Conservation (phyloP, 2,113 vertebrate genomes). For the Garra rufa region DNA sequence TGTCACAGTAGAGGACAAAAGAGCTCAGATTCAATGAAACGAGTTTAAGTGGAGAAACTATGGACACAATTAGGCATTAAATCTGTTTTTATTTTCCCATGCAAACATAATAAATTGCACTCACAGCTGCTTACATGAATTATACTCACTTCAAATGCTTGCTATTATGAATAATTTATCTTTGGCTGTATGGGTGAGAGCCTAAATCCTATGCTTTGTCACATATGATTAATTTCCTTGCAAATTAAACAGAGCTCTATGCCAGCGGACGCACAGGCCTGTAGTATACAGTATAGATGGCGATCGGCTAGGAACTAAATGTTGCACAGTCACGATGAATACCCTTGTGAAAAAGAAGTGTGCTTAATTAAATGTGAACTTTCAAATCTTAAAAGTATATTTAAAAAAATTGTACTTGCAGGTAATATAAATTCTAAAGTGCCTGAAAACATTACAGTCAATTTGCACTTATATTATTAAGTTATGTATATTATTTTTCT, state of each 20-base stretch:
- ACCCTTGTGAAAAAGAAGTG: neutral
- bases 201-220: constrained; percentile 26
- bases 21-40: constrained; percentile 3
- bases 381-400: neutral
- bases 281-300: neutral
- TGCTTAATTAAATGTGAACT: neutral
- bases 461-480: neutral
- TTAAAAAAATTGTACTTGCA: neutral
- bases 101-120: constrained; percentile 17
- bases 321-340: neutral
- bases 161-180: constrained; percentile 44
- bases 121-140: constrained; percentile 29
- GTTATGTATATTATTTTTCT: neutral
- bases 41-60: constrained; percentile 24
- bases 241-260: constrained; percentile 2
- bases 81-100: neutral
- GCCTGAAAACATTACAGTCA: neutral
- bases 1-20: constrained; percentile 12
- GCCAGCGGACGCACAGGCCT: neutral
- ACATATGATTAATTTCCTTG: constrained; percentile 26
- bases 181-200: constrained; percentile 17
- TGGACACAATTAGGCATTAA: constrained; percentile 23
- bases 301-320: neutral
- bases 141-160: constrained; percentile 25
- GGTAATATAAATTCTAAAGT: neutral